These are phyloP conservation scores for Danio rerio DNA, from an alignment of 2,113 vertebrate genomes.

Conservation along the genomic window GRCz12tu NC_133197.1:12948001-12948500, in stretches of 20 bases:
- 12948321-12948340: conserved; percentile 32
- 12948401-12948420: background rate
- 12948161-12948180: background rate
- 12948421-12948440: background rate
- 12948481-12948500: background rate
- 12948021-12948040: background rate
- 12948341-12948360: conserved; percentile 20
- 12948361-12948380: conserved; percentile 7
- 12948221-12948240: conserved; percentile 36
- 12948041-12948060: conserved; percentile 11
- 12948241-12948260: conserved; percentile 9
- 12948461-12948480: conserved; percentile 1
- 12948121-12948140: conserved; percentile 47
- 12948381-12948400: background rate
- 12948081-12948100: conserved; percentile 28
- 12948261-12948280: too few relatives aligned
- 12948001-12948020: background rate
- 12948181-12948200: conserved; percentile 44
- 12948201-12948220: conserved; percentile 45
- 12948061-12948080: conserved; percentile 29
- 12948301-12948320: conserved; percentile 41
- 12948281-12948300: background rate
- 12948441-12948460: background rate
- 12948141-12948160: conserved; percentile 42
- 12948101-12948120: conserved; percentile 24